These are phyloP conservation scores for Nycteola revayana DNA, from an alignment of 2,888 invertebrate species.

Conservation along the genomic window DNA sequence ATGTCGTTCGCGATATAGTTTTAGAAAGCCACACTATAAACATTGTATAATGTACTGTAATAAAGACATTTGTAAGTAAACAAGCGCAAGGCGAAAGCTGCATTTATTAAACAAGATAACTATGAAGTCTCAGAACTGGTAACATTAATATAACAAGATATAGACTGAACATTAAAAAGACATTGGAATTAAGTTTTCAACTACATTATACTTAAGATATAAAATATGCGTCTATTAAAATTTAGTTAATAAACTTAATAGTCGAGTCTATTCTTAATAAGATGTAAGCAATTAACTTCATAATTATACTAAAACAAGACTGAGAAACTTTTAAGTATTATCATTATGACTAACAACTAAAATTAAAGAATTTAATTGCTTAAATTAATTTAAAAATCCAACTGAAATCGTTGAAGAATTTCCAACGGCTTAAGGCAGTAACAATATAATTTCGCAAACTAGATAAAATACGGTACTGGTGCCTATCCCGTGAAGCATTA, in stretches of 20 bases:
- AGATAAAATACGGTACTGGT: conserved; percentile 40
- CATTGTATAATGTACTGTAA: conserved; percentile 36
- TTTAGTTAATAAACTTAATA: no score
- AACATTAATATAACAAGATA: conserved; percentile 27
- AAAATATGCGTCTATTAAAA: no score
- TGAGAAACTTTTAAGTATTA: no score
- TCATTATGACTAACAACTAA: no score
- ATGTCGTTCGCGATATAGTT: conserved; percentile 30
- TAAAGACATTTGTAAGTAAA: conserved; percentile 41
- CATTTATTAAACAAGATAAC: conserved; percentile 28
- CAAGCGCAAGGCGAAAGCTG: conserved; percentile 38
- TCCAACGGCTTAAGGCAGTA: background rate
- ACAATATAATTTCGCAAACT: conserved; percentile 23
- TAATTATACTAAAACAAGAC: no score
- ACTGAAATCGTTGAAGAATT: no score
- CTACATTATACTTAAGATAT: no score
- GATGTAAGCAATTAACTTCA: no score
- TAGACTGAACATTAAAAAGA: conserved; percentile 12
- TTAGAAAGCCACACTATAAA: conserved; percentile 35
- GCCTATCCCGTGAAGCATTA: conserved; percentile 39
- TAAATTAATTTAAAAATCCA: no score
- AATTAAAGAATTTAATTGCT: no score
- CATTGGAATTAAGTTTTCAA: no score
- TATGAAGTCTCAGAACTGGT: conserved; percentile 17
- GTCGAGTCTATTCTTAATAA: no score